Evolutionary conservation across 2,797 vertebrate genomes (phyloP).

Genomic region (Eospalax fontanierii): DNA sequence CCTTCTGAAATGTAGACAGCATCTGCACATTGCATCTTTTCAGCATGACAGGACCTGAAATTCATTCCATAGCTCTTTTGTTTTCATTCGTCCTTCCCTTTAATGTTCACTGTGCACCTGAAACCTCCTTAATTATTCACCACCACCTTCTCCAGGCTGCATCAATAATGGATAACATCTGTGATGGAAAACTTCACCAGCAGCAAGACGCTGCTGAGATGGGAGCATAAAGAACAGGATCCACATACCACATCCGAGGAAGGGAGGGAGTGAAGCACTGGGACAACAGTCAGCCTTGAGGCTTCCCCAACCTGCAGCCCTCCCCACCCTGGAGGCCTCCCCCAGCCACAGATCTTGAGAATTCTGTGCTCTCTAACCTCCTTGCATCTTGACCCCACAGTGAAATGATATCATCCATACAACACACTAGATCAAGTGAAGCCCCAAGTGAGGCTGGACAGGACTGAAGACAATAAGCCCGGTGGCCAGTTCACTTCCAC

Average conservation of each 20-base stretch:
- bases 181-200: slow-evolving; percentile 83
- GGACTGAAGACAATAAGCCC: background rate
- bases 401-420: background rate
- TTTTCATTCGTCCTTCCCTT: slow-evolving; percentile 65
- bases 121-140: slow-evolving; percentile 96
- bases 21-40: background rate
- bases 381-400: no score
- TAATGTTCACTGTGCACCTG: slow-evolving; percentile 86
- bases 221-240: background rate
- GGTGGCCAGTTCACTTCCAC: background rate
- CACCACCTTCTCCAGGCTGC: slow-evolving; percentile 85
- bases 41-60: slow-evolving; percentile 46
- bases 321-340: background rate
- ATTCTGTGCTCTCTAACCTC: background rate
- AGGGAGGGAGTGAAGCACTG: background rate
- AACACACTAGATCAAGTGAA: background rate
- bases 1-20: slow-evolving; percentile 57
- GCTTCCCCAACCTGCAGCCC: background rate
- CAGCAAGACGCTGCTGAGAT: slow-evolving; percentile 30
- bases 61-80: slow-evolving; percentile 67
- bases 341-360: background rate
- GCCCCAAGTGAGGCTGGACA: background rate
- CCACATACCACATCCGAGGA: background rate
- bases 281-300: background rate
- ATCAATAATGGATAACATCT: slow-evolving; percentile 90